Base-by-base conservation (phyloP, 2,888 invertebrate genomes). In the Eupithecia dodoneata region DNA sequence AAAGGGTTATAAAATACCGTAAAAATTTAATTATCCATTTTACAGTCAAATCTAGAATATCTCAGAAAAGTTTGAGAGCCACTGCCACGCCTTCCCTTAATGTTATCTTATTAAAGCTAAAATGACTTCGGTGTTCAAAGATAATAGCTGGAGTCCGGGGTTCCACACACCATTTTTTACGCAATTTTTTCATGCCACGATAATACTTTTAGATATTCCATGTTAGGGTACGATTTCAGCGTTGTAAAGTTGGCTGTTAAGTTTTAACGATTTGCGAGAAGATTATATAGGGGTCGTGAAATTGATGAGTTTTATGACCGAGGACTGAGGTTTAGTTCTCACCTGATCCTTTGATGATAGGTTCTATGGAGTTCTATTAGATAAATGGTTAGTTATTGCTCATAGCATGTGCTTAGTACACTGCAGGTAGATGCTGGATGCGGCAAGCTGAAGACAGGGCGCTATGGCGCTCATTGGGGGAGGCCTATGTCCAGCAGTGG, bases 61-160 rank as follows among this genome's bases (percentile, higher is more conserved):
- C 66, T 3, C 18, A 71, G n/a, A 10, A 83, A 86, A 88, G 81
- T 89, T 94, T 93, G 91, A 88, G 88, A 65, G 79, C 70, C 90
- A 6, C 81, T 87, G 88, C 7, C 80, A 65, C 83, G 84, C 87
- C 90, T 90, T 91, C 90, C 91, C 91, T 93, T 94, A 95, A 94
- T 94, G 93, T 95, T 94, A 95, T 95, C 95, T 95, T 95, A 95
- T 95, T 95, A 95, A 92, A 92, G 93, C 93, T 95, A 95, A 95
- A 95, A 95, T 95, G 94, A 95, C 93, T 95, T 94, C 88, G 94
- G 94, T 95, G 95, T 94, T 94, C 92, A 88, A 86, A 95, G 94
- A 95, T 95, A 95, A 94, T 94, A 93, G 93, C 87, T 81, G 89
- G 87, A 85, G 87, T 84, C 89, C 87, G 87, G 92, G 91, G 92